These are phyloP conservation scores for Bombyx huttoni DNA, from an alignment of 2,888 invertebrate species.

Conservation along the genomic window DNA sequence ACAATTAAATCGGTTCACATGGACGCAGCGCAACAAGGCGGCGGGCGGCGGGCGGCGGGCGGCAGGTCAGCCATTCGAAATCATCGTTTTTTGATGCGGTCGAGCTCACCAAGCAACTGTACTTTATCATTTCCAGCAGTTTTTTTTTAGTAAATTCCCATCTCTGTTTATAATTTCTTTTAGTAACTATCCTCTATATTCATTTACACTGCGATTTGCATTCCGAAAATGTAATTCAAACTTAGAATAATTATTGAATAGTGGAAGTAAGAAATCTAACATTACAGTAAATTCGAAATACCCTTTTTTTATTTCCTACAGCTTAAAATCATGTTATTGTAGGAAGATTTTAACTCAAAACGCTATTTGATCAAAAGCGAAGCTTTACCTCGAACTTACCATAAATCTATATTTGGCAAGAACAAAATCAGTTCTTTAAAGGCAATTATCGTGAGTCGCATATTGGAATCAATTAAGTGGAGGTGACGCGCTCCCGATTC, in stretches of 20 bases:
- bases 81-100: constrained; percentile 13
- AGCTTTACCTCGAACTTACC: not conserved
- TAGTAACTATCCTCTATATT: too few relatives aligned
- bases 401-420: constrained; percentile 25
- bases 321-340: too few relatives aligned
- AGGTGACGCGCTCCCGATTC: constrained; percentile 50
- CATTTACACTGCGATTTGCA: too few relatives aligned
- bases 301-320: too few relatives aligned
- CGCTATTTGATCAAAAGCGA: too few relatives aligned
- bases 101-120: constrained; percentile 6
- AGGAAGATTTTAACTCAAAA: too few relatives aligned
- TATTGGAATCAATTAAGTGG: constrained; percentile 67
- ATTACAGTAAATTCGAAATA: too few relatives aligned
- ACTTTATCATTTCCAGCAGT: constrained; percentile 16
- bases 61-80: constrained; percentile 8
- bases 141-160: constrained; percentile 3
- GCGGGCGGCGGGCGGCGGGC: too few relatives aligned
- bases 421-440: constrained; percentile 40
- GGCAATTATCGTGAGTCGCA: constrained; percentile 49
- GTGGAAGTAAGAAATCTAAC: too few relatives aligned
- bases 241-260: too few relatives aligned
- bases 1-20: constrained; percentile 48
- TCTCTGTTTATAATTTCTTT: not conserved
- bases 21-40: constrained; percentile 9
- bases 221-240: too few relatives aligned